Percentiles rank a stretch among this genome's conserved stretches.
phyloP scores from a whole-genome alignment of 1,140 invertebrate genomes.

The Pinna nobilis region DNA sequence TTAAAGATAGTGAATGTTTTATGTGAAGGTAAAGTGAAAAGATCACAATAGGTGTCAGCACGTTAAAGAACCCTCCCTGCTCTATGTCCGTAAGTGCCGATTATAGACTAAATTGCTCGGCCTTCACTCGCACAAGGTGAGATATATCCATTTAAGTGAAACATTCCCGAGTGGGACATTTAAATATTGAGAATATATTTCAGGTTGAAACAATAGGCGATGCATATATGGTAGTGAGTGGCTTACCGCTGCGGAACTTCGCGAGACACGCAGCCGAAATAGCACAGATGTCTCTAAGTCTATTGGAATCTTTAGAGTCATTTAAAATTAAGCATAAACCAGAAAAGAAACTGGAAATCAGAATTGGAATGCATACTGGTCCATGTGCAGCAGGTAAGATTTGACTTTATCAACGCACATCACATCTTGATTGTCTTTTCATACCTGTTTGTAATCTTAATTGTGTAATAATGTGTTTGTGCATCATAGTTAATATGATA shows the following conservation, averaged over 20 bases:
- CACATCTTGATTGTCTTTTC: not conserved
- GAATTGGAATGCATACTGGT: slow-evolving; percentile 95
- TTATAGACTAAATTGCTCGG: not conserved
- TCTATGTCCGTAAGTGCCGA: too few relatives aligned
- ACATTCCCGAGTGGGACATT: too few relatives aligned
- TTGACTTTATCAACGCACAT: not conserved
- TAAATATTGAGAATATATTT: slow-evolving; percentile 2
- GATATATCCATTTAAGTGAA: too few relatives aligned
- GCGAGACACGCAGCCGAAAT: slow-evolving; percentile 88
- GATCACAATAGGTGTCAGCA: too few relatives aligned
- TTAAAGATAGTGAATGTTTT: not conserved
- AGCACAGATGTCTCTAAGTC: slow-evolving; percentile 91
- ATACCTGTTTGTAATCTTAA: not conserved
- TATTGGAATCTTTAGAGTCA: slow-evolving; percentile 87
- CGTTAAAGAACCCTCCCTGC: too few relatives aligned
- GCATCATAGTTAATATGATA: not conserved
- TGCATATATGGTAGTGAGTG: slow-evolving; percentile 91
- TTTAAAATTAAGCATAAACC: slow-evolving; percentile 88
- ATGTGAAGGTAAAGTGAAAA: not conserved
- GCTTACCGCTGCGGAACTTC: slow-evolving; percentile 85
- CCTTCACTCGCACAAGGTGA: not conserved
- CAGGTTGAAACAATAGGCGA: slow-evolving; percentile 90
- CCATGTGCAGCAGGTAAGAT: slow-evolving; percentile 65
- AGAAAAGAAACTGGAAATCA: slow-evolving; percentile 86
- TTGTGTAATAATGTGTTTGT: not conserved